phyloP scores from a whole-genome alignment of 2,797 vertebrate genomes.

The Microctenopoma steveboyesi region DNA sequence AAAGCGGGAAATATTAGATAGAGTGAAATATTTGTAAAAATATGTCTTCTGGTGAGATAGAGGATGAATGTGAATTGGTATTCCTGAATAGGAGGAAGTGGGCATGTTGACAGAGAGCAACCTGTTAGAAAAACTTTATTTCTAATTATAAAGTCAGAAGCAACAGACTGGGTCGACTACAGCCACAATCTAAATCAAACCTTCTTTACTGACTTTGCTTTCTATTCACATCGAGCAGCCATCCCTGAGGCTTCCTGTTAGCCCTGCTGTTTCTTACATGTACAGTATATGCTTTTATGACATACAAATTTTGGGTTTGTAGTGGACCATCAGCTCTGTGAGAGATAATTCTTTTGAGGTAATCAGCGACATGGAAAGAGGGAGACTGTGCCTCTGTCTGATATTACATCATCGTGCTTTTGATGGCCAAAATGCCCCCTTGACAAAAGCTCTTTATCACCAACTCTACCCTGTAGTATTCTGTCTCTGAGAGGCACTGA shows the following conservation, averaged over 20 bases:
- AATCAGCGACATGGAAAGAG: conserved; percentile 45
- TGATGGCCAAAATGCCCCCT: conserved; percentile 66
- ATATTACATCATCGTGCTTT: conserved; percentile 74
- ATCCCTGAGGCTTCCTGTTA: background rate
- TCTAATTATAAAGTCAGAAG: conserved; percentile 48
- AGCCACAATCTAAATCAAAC: background rate
- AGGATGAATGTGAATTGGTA: conserved; percentile 47
- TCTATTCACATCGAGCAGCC: background rate
- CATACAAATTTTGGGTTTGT: background rate
- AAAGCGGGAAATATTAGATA: conserved; percentile 1
- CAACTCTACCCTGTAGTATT: conserved; percentile 37
- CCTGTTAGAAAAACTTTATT: conserved; percentile 34
- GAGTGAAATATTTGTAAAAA: background rate
- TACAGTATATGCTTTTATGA: background rate
- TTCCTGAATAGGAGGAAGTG: conserved; percentile 72
- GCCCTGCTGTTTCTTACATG: background rate
- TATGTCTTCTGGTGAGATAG: conserved; percentile 22
- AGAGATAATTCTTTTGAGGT: conserved; percentile 47
- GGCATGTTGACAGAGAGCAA: conserved; percentile 56
- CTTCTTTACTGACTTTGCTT: too few relatives aligned
- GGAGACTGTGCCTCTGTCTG: conserved; percentile 53
- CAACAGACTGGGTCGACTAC: conserved; percentile 22
- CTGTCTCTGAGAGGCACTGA: conserved; percentile 67
- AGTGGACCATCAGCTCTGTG: conserved; percentile 37
- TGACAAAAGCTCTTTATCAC: conserved; percentile 77